phyloP scores from a whole-genome alignment of 2,888 invertebrate species.

The Hirtodrosophila confusa region DNA sequence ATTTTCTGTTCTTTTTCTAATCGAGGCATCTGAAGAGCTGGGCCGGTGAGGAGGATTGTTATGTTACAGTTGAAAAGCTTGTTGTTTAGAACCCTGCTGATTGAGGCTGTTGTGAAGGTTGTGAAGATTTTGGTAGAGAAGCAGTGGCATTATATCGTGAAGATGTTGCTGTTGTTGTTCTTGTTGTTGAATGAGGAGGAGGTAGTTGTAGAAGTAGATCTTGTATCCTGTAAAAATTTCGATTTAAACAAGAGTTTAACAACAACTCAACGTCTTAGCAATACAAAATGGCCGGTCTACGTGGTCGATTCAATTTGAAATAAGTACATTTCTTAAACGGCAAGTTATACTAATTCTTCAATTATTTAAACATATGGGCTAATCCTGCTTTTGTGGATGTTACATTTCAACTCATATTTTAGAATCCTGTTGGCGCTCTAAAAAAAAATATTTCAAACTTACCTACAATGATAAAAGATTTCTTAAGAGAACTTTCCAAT shows the following conservation, averaged over 20 bases:
- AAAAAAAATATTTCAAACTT: too few species aligned
- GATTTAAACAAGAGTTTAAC: constrained; percentile 78
- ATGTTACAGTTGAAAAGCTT: constrained; percentile 53
- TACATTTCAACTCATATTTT: too few species aligned
- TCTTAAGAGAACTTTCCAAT: too few species aligned
- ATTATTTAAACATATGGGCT: too few species aligned
- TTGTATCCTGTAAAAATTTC: constrained; percentile 82
- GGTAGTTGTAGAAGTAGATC: constrained; percentile 78
- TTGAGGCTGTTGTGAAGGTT: constrained; percentile 43
- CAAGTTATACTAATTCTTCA: not conserved
- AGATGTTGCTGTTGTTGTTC: constrained; percentile 76
- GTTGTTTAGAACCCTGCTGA: constrained; percentile 39
- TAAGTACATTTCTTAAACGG: constrained; percentile 2
- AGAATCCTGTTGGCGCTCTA: too few species aligned
- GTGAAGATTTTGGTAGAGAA: constrained; percentile 52
- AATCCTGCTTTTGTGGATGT: too few species aligned
- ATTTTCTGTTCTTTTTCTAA: constrained; percentile 32
- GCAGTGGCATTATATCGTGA: constrained; percentile 72
- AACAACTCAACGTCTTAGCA: constrained; percentile 35
- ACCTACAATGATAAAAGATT: too few species aligned
- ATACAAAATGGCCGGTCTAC: constrained; percentile 7
- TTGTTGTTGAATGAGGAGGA: constrained; percentile 76
- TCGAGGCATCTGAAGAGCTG: constrained; percentile 40
- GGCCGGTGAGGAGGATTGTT: constrained; percentile 31
- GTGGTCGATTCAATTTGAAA: constrained; percentile 2